Percentiles rank a stretch among this genome's conserved stretches.
Conservation (phyloP, 2,113 vertebrate genomes). For the Nothocercus julius region DNA sequence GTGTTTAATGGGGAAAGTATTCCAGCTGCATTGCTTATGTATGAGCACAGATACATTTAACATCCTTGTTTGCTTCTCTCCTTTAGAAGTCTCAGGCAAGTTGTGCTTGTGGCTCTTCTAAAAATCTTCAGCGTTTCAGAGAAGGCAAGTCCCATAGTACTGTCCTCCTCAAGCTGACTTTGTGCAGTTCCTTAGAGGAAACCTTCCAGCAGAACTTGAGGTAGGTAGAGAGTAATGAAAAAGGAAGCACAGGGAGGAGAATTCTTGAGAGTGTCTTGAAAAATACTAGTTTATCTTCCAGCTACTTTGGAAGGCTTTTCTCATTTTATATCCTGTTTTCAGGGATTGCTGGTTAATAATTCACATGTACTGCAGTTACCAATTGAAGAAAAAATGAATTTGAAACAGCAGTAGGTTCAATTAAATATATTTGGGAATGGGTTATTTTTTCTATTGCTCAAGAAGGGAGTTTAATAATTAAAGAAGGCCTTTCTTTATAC, state of each 20-base stretch:
- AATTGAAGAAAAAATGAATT: constrained; percentile 75
- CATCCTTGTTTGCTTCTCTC: neutral
- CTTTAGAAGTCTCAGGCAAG: neutral
- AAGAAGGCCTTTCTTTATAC: constrained; percentile 35
- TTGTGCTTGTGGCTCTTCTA: constrained; percentile 10
- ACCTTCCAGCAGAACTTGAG: constrained; percentile 22
- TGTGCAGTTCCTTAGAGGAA: constrained; percentile 29
- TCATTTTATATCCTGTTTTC: constrained; percentile 55
- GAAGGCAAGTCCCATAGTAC: neutral
- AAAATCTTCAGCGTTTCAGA: constrained; percentile 18
- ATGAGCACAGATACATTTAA: neutral
- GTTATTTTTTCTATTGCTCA: constrained; percentile 53
- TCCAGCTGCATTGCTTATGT: neutral
- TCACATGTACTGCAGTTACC: constrained; percentile 64
- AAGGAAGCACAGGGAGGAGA: neutral
- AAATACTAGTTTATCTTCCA: constrained; percentile 8
- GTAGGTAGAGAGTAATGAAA: neutral
- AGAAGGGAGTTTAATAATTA: constrained; percentile 68
- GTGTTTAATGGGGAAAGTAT: neutral
- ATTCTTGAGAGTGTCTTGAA: neutral
- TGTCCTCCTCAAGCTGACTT: constrained; percentile 4
- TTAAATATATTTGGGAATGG: constrained; percentile 75
- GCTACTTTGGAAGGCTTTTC: constrained; percentile 26
- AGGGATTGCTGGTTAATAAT: constrained; percentile 75
- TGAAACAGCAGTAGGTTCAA: constrained; percentile 65